Conservation (phyloP, 2,888 invertebrate species). For the Andrena fulva region DNA sequence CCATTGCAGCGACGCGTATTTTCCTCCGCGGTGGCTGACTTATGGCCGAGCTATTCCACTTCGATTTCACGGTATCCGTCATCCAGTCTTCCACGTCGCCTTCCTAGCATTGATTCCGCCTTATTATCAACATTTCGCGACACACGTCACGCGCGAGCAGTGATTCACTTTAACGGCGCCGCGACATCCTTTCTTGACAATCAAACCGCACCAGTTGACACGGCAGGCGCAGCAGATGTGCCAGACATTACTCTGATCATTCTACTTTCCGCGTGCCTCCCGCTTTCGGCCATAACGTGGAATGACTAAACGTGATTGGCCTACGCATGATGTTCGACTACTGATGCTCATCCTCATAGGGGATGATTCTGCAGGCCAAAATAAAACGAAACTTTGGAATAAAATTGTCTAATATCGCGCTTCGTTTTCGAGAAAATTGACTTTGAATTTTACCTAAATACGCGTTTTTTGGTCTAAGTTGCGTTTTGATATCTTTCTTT, state of each 20-base stretch:
- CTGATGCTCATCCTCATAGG: too few species aligned
- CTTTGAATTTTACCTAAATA: too few species aligned
- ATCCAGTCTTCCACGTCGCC: conserved; percentile 8
- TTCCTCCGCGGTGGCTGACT: background rate
- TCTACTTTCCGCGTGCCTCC: conserved; percentile 30
- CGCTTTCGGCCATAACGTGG: conserved; percentile 5
- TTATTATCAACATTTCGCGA: conserved; percentile 46
- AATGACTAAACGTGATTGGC: conserved; percentile 12
- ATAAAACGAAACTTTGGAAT: too few species aligned
- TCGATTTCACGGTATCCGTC: conserved; percentile 32
- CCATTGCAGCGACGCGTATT: conserved; percentile 18
- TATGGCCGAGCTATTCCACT: conserved; percentile 37
- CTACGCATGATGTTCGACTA: too few species aligned
- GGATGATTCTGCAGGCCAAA: too few species aligned
- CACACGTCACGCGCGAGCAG: conserved; percentile 15
- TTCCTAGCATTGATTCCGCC: conserved; percentile 1
- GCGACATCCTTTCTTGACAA: conserved; percentile 8
- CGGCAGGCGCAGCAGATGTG: conserved; percentile 4
- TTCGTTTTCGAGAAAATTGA: too few species aligned
- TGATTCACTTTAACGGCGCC: conserved; percentile 30
- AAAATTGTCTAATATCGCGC: too few species aligned
- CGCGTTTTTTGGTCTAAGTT: too few species aligned
- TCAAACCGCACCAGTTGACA: conserved; percentile 6
- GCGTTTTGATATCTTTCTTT: too few species aligned
- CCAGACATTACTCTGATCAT: conserved; percentile 33